These are phyloP conservation scores for Pica pica DNA, from an alignment of 2,113 vertebrate genomes.

Conservation along the genomic window DNA sequence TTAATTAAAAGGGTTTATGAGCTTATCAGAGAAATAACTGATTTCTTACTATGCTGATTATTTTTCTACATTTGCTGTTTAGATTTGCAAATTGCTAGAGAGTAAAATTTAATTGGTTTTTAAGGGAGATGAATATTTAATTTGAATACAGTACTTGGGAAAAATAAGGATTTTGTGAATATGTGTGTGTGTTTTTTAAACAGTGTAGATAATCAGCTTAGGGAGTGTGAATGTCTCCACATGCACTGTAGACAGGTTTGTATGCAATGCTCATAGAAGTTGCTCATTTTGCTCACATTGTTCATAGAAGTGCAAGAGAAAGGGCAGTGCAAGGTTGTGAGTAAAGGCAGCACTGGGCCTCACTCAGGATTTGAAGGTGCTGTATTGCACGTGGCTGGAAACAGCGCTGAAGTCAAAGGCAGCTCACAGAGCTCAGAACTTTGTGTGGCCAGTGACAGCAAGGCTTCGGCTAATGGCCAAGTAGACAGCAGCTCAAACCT, in stretches of 20 bases:
- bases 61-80: constrained; percentile 58
- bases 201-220: not conserved
- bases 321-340: not conserved
- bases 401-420: fast-evolving
- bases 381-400: not conserved
- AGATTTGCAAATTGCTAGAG: constrained; percentile 56
- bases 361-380: not conserved
- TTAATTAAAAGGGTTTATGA: constrained; percentile 65
- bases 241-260: not conserved
- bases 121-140: constrained; percentile 60
- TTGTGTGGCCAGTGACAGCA: not conserved
- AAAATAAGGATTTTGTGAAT: not conserved
- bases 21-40: constrained; percentile 59
- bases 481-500: not conserved
- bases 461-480: not conserved
- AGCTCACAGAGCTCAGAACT: fast-evolving
- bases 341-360: not conserved
- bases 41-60: constrained; percentile 56
- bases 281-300: not conserved
- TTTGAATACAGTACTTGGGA: constrained; percentile 34
- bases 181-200: not conserved
- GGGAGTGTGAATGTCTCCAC: not conserved
- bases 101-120: constrained; percentile 64
- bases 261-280: not conserved
- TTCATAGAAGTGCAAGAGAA: not conserved